A percentile compares a stretch with the other conserved stretches of the same genome.
These are phyloP conservation scores for Neosilurus mollespiculum DNA, from an alignment of 2,797 vertebrate species.

Conservation along the genomic window DNA sequence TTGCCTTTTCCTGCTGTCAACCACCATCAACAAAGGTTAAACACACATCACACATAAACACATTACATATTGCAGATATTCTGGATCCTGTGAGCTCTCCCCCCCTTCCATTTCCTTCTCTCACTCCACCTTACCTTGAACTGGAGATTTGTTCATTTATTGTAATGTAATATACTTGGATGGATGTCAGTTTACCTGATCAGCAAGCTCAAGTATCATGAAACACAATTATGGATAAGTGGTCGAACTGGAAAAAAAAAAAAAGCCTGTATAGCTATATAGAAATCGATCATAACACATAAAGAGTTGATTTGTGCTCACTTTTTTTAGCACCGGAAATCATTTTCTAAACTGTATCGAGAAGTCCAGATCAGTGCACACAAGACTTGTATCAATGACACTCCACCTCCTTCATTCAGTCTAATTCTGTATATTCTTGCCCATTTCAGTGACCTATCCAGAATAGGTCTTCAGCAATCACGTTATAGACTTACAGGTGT, in stretches of 20 bases:
- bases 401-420: neutral
- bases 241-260: neutral
- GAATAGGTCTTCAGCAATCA: neutral
- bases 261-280: neutral
- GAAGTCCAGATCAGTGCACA: neutral
- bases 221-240: neutral
- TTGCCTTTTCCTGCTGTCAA: slow-evolving; percentile 14
- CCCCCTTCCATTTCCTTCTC: slow-evolving; percentile 42
- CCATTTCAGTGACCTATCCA: neutral
- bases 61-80: slow-evolving; percentile 6
- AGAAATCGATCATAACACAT: neutral
- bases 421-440: neutral
- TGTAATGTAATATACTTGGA: neutral
- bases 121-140: neutral
- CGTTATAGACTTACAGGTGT: neutral
- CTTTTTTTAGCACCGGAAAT: neutral
- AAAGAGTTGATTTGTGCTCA: neutral
- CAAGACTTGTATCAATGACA: neutral
- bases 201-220: neutral
- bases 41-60: slow-evolving; percentile 12
- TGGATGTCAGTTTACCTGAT: neutral
- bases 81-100: neutral
- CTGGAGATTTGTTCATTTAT: neutral
- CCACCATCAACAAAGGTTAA: slow-evolving; percentile 26
- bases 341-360: neutral